A percentile compares a stretch with the other conserved stretches of the same genome.
phyloP scores from a whole-genome alignment of 2,113 vertebrate genomes.

The Burhinus oedicnemus region DNA sequence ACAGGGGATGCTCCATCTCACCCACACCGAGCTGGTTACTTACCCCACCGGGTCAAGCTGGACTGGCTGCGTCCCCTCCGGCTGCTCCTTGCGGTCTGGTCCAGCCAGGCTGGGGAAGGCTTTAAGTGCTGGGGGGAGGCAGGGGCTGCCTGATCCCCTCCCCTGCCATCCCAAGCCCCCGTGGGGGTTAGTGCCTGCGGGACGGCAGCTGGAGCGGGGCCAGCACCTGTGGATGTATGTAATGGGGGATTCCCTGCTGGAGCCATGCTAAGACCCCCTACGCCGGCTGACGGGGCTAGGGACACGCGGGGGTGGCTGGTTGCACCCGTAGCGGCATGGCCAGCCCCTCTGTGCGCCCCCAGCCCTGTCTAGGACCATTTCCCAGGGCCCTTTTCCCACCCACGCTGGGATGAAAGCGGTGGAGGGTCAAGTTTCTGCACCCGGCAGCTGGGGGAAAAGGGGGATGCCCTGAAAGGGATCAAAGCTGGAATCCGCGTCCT shows the following conservation, averaged over 20 bases:
- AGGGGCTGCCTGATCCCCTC: not conserved
- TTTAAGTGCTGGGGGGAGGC: not conserved
- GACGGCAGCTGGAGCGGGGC: not conserved
- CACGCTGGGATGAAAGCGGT: slow-evolving; percentile 1
- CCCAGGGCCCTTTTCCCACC: slow-evolving; percentile 39
- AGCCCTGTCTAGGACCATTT: not conserved
- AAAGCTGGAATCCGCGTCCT: slow-evolving; percentile 43
- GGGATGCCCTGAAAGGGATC: not conserved
- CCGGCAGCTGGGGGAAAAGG: not conserved
- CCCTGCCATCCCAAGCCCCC: not conserved
- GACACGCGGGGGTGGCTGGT: fast-evolving
- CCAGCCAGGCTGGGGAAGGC: not conserved
- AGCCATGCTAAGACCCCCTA: slow-evolving; percentile 39
- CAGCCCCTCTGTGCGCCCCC: fast-evolving
- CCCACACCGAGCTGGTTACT: not conserved
- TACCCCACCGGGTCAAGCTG: fast-evolving
- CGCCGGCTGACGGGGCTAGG: not conserved
- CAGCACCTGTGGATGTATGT: slow-evolving; percentile 61
- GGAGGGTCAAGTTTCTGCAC: slow-evolving; percentile 11
- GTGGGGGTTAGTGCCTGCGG: not conserved
- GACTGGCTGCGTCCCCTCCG: fast-evolving
- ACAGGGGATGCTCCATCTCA: not conserved
- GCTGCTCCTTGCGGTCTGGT: not conserved
- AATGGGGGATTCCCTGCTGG: slow-evolving; percentile 10
- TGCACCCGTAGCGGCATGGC: fast-evolving